Base-by-base conservation (phyloP, 2,797 vertebrate species). In the Rhodeus uyekii region DNA sequence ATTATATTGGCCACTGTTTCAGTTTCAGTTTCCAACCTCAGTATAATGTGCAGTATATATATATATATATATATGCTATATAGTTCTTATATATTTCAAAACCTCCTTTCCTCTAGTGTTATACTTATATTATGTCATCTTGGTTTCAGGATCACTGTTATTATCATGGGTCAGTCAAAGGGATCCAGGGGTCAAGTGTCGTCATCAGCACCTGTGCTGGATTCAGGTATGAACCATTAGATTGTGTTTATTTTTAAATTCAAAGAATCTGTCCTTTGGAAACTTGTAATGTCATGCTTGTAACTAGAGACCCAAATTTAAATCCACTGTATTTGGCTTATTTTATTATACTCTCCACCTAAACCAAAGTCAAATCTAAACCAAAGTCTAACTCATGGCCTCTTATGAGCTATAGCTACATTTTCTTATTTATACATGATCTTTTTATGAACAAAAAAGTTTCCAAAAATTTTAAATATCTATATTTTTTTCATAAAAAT, bases 181-280 rank as follows among this genome's bases (percentile, higher is more conserved):
- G 93, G 14, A 5, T 91, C 12, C 87, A 93, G 50, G 87, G 32
- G 5, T 99, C 98, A 88, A 96, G 95, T 0, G 95, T 97, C 79
- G 92, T 88, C 0, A 93, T 99, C 82, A 99, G 98, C 91, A 92
- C 95, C 3, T 99, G 98, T 90, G 90, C 81, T 78, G 98, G 98
- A 87, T 93, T 97, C 90, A 95, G 96, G 98, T 99, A 93, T 95
- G 93, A 77, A 50, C 13, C 29, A 80, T n/a, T n/a, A n/a, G n/a
- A n/a, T n/a, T 63, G 12, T 18, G 24, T 42, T 42, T 27, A 24
- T 27, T 22, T 68, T 27, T 14, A 68, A 16, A 8, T 29, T 68
- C 39, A 9, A 9, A 27, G 27, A 8, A 18, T 46, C 24, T 29
- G 29, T 60, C 14, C 27, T 29, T 29, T 60, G 29, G 6, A 29